Evolutionary conservation across 2,113 vertebrate genomes (phyloP).

Genomic region (Micronycteris hirsuta): DNA sequence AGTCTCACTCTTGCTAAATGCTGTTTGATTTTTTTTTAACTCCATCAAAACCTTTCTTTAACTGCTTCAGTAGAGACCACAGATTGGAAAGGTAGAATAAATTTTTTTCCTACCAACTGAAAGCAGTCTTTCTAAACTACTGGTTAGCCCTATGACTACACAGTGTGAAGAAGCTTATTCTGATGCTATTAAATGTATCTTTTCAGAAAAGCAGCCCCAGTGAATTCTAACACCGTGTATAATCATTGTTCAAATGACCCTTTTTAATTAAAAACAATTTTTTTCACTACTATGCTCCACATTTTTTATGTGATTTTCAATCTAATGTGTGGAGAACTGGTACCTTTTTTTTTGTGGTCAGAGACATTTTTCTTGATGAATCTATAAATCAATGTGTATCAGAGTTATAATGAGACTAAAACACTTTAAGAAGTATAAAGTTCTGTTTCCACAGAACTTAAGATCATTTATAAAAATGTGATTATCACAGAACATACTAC

Average conservation of each 20-base stretch:
- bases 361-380: slow-evolving; percentile 33
- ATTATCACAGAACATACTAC: background rate
- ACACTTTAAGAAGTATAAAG: slow-evolving; percentile 4
- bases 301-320: slow-evolving; percentile 34
- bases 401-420: slow-evolving; percentile 8
- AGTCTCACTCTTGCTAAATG: background rate
- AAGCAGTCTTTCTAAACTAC: slow-evolving; percentile 4
- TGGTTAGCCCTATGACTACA: background rate
- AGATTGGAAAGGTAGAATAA: background rate
- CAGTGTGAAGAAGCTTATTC: background rate
- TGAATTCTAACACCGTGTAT: background rate
- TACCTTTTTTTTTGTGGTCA: background rate
- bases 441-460: background rate
- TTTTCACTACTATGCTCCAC: background rate
- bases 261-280: slow-evolving; percentile 38
- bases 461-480: slow-evolving; percentile 50
- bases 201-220: slow-evolving; percentile 19
- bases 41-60: slow-evolving; percentile 9
- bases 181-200: background rate
- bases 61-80: background rate
- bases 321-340: background rate
- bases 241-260: slow-evolving; percentile 16
- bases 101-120: background rate
- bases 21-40: background rate
- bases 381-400: slow-evolving; percentile 19